These are phyloP conservation scores for Melipona quadrifasciata DNA, from an alignment of 1,140 invertebrate species.

Conservation along the genomic window DNA sequence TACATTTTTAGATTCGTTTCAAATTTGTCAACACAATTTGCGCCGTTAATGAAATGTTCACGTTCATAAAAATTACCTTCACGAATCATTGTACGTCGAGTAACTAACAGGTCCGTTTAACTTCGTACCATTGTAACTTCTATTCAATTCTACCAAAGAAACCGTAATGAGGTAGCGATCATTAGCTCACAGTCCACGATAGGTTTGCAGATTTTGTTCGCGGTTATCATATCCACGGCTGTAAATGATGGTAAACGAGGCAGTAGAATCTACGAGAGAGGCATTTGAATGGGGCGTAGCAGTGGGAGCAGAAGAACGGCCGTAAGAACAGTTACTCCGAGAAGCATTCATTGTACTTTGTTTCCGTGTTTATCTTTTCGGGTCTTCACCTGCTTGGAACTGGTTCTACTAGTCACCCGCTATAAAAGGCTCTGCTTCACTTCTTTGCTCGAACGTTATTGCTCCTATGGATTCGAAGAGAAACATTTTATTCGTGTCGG, in stretches of 20 bases:
- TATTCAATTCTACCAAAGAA: neutral
- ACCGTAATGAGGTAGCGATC: too few species aligned
- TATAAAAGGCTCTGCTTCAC: conserved; percentile 34
- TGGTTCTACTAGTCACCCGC: conserved; percentile 40
- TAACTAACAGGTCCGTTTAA: neutral
- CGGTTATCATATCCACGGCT: neutral
- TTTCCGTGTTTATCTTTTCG: conserved; percentile 56
- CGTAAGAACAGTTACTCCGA: conserved; percentile 48
- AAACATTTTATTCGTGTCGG: neutral
- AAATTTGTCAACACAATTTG: neutral
- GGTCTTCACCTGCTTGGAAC: conserved; percentile 52
- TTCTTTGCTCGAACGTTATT: conserved; percentile 7
- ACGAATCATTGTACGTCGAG: neutral
- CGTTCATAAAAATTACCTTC: neutral
- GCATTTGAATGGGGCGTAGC: conserved; percentile 33
- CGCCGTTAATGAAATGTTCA: neutral
- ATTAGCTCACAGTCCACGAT: neutral
- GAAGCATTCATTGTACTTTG: conserved; percentile 50
- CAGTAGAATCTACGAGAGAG: conserved; percentile 7
- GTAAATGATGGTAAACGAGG: conserved; percentile 16
- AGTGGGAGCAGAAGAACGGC: conserved; percentile 11
- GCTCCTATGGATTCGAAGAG: neutral
- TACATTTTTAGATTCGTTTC: neutral
- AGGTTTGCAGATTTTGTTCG: neutral
- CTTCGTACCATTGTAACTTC: neutral